Conservation (phyloP, 2,797 vertebrate species). For the Danio albolineatus region DNA sequence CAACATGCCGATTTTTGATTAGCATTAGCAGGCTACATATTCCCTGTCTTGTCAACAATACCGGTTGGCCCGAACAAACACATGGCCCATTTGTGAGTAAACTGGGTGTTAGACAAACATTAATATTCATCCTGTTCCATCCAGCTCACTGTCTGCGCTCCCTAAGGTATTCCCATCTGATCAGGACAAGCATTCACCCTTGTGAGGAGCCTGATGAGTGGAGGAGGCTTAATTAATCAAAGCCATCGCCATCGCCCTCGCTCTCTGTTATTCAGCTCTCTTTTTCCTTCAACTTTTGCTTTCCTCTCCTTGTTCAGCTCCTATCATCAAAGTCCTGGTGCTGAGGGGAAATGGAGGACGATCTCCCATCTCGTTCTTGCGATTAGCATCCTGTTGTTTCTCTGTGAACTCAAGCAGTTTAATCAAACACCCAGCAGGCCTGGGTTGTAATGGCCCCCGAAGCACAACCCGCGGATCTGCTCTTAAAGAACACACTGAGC, state of each 20-base stretch:
- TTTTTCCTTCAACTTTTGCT: neutral
- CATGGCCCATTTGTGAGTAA: constrained; percentile 14
- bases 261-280: neutral
- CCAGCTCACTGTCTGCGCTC: constrained; percentile 32
- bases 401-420: constrained; percentile 34
- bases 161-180: constrained; percentile 24
- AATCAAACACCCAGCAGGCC: constrained; percentile 44
- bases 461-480: neutral
- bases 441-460: neutral
- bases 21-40: constrained; percentile 10
- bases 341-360: constrained; percentile 21
- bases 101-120: constrained; percentile 16
- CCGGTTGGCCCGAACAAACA: constrained; percentile 12
- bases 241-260: neutral
- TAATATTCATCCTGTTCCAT: constrained; percentile 46
- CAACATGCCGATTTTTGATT: constrained; percentile 12
- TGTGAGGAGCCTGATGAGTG: constrained; percentile 41
- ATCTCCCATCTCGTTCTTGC: constrained; percentile 23
- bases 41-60: constrained; percentile 28
- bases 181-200: constrained; percentile 38
- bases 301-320: neutral
- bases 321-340: constrained; percentile 28
- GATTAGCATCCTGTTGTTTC: constrained; percentile 42
- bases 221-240: constrained; percentile 40
- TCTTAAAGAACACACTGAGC: constrained; percentile 20